These are phyloP conservation scores for Rhyacophila evoluta DNA, from an alignment of 2,888 invertebrate species.

Conservation along the genomic window DNA sequence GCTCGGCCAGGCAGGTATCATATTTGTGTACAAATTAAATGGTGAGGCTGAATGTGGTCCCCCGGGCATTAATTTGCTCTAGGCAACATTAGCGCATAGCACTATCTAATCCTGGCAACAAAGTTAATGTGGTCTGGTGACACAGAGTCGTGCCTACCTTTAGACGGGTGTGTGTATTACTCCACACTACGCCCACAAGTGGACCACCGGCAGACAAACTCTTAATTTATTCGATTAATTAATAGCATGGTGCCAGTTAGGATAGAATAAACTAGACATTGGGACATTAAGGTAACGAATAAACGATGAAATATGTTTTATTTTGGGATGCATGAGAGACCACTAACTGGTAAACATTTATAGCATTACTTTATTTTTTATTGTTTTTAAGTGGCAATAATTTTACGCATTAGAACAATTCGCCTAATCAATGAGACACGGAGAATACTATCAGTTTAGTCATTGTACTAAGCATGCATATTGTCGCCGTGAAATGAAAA, in stretches of 20 bases:
- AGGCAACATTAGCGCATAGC: conserved; percentile 2
- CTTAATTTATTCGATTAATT: conserved; percentile 18
- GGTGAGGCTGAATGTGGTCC: conserved; percentile 10
- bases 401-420: too few relatives aligned
- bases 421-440: too few relatives aligned
- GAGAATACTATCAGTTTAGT: too few relatives aligned
- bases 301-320: not conserved
- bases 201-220: conserved; percentile 6
- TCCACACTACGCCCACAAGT: not conserved
- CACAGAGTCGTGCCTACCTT: conserved; percentile 5
- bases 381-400: not conserved
- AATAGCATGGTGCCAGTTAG: not conserved
- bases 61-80: conserved; percentile 2
- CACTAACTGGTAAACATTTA: not conserved
- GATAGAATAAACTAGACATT: not conserved
- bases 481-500: too few relatives aligned
- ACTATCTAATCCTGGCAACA: conserved; percentile 3
- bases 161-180: not conserved
- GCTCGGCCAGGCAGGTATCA: conserved; percentile 45
- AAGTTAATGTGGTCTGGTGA: conserved; percentile 18
- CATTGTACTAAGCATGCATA: too few relatives aligned
- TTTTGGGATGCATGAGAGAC: too few relatives aligned
- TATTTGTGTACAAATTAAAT: conserved; percentile 46
- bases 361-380: not conserved
- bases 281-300: not conserved